Evolutionary conservation across 2,113 vertebrate genomes (phyloP), one percentile per base, ranked within the genome.

Genomic region (Camelus dromedarius): DNA sequence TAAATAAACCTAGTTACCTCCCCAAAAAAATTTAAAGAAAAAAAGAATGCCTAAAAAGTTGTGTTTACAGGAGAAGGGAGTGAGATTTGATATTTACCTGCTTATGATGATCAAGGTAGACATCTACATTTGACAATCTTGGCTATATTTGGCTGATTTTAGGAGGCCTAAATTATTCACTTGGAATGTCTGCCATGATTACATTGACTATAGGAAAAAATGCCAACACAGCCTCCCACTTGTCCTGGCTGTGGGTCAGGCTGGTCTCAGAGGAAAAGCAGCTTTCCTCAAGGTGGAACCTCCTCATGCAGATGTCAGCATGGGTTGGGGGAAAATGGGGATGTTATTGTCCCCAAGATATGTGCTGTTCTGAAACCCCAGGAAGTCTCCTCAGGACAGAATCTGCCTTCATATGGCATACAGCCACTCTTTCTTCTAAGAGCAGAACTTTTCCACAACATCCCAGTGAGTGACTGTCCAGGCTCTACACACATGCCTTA

Each of bases 141-240:
- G 69, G 32, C 73, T 87, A 19, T 10, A 83, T 32, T 7, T 85
- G 54, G 48, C 82, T 98, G 97, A 95, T 90, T 97, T 96, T 64
- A 76, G 79, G 64, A 70, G 46, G 6, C 22, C n/a, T 93, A n/a
- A 92, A 75, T 95, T 96, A 96, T 93, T 96, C 79, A 95, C 69
- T 77, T 69, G 38, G 52, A 89, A 87, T 96, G 72, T 96, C 92
- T 93, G 38, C 46, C 72, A 54, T 67, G 48, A 91, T 96, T 75
- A 72, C 46, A 46, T 14, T 76, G 76, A 77, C 50, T 75, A 93
- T 13, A 87, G 26, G 26, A 80, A 84, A 69, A 87, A 89, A 52
- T 84, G 69, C n/a, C 64, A 76, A 79, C 69, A 28, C 6, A 75
- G 62, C 62, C 86, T 93, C 56, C 20, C 56, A 54, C 2, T 89